phyloP scores from a whole-genome alignment of 1,140 invertebrate genomes.

The Drosophila ercepeae region DNA sequence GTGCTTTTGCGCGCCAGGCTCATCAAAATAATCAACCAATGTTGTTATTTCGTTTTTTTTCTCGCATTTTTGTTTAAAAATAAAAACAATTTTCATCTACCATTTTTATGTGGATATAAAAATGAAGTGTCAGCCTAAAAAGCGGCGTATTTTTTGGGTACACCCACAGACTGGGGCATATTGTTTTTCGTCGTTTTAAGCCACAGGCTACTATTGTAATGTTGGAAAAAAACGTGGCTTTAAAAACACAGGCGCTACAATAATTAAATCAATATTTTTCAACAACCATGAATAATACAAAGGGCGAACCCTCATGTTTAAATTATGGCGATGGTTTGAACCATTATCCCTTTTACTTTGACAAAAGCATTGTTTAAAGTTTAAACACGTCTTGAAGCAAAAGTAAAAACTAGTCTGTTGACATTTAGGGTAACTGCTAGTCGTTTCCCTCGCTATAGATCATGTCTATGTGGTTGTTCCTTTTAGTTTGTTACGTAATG shows the following conservation, averaged over 20 bases:
- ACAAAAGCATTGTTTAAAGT: background rate
- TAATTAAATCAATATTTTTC: background rate
- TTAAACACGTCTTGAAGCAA: background rate
- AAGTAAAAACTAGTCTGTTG: background rate
- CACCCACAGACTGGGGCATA: slow-evolving; percentile 9
- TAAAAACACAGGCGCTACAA: background rate
- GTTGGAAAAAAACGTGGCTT: background rate
- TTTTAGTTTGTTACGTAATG: slow-evolving; percentile 44
- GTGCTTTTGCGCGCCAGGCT: slow-evolving; percentile 52
- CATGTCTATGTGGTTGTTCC: slow-evolving; percentile 2
- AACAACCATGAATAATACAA: background rate
- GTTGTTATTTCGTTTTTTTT: slow-evolving; percentile 54
- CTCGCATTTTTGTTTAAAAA: slow-evolving; percentile 42
- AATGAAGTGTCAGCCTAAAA: slow-evolving; percentile 67
- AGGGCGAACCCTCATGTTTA: background rate
- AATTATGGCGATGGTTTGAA: background rate
- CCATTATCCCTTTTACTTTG: background rate
- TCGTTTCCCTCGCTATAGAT: slow-evolving; percentile 8
- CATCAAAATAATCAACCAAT: slow-evolving; percentile 81
- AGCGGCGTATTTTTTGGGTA: slow-evolving; percentile 32
- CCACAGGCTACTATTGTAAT: slow-evolving; percentile 16
- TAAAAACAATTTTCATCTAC: slow-evolving; percentile 68
- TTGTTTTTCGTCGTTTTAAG: slow-evolving; percentile 6
- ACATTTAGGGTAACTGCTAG: slow-evolving; percentile 19
- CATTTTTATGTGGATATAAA: slow-evolving; percentile 73